These are phyloP conservation scores for Drosophila putrida DNA, from an alignment of 2,888 invertebrate species.

Conservation along the genomic window DNA sequence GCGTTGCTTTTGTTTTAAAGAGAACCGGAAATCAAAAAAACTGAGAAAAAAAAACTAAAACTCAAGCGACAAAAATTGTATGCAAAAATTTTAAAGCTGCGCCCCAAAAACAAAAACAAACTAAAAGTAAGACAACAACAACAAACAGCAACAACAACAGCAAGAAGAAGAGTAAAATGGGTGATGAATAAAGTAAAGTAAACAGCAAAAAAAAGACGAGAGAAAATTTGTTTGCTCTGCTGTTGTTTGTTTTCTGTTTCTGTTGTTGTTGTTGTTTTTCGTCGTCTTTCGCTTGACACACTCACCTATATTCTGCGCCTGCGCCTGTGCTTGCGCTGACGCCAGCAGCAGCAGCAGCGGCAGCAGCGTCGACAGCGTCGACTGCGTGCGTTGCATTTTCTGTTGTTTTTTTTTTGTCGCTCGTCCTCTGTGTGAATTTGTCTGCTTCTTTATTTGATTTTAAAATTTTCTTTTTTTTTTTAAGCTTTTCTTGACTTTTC, in stretches of 20 bases:
- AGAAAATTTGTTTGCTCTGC: slow-evolving; percentile 69
- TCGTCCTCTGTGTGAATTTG: slow-evolving; percentile 30
- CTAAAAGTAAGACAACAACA: too few species aligned
- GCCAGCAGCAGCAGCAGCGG: slow-evolving; percentile 63
- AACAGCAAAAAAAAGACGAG: slow-evolving; percentile 48
- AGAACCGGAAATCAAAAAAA: slow-evolving; percentile 65
- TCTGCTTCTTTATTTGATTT: slow-evolving; percentile 2
- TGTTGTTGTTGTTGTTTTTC: slow-evolving; percentile 25
- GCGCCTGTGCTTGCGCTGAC: slow-evolving; percentile 50
- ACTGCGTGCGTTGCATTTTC: slow-evolving; percentile 74
- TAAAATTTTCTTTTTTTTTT: slow-evolving; percentile 4
- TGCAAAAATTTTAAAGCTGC: slow-evolving; percentile 64
- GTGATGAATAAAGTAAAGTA: slow-evolving; percentile 21
- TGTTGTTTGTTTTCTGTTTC: slow-evolving; percentile 11
- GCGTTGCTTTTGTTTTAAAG: slow-evolving; percentile 37
- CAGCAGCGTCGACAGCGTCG: slow-evolving; percentile 45
- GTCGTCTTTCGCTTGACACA: slow-evolving; percentile 77
- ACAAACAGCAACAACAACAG: not conserved
- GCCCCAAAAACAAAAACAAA: slow-evolving; percentile 29
- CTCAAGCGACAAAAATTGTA: slow-evolving; percentile 54
- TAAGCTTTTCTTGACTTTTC: slow-evolving; percentile 4
- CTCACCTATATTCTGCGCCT: slow-evolving; percentile 85
- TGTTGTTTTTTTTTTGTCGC: slow-evolving; percentile 51
- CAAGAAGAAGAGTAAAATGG: slow-evolving; percentile 5
- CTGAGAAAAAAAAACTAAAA: slow-evolving; percentile 13